phyloP scores from a whole-genome alignment of 2,113 vertebrate species.

The Xiphophorus couchianus region DNA sequence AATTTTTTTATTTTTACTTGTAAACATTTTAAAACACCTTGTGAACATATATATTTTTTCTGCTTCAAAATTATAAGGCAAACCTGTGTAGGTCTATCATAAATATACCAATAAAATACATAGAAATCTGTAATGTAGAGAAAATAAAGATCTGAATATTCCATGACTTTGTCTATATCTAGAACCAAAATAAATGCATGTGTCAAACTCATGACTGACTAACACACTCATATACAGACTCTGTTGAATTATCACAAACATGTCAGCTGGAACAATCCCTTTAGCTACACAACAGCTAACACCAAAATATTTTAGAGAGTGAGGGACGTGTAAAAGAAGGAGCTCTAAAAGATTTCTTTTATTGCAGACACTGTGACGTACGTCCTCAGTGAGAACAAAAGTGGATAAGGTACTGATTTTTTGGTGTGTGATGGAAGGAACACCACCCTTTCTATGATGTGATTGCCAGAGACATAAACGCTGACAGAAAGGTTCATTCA shows the following conservation, averaged over 20 bases:
- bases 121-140: background rate
- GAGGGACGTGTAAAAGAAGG: slow-evolving; percentile 15
- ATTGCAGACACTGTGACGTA: slow-evolving; percentile 30
- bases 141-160: background rate
- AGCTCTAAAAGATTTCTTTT: slow-evolving; percentile 35
- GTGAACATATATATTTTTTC: background rate
- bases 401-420: slow-evolving; percentile 45
- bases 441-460: slow-evolving; percentile 42
- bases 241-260: slow-evolving; percentile 6
- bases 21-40: background rate
- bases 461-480: slow-evolving; percentile 56
- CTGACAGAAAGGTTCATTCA: slow-evolving; percentile 50
- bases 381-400: slow-evolving; percentile 37
- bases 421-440: slow-evolving; percentile 45
- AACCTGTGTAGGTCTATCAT: background rate
- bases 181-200: background rate
- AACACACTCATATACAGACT: background rate
- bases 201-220: background rate
- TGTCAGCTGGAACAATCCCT: background rate
- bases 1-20: background rate
- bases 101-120: too few species aligned
- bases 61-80: background rate
- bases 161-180: background rate
- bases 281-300: slow-evolving; percentile 13
- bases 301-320: slow-evolving; percentile 18